Evolutionary conservation across 2,888 invertebrate species (phyloP).

Genomic region (Nezara viridula): DNA sequence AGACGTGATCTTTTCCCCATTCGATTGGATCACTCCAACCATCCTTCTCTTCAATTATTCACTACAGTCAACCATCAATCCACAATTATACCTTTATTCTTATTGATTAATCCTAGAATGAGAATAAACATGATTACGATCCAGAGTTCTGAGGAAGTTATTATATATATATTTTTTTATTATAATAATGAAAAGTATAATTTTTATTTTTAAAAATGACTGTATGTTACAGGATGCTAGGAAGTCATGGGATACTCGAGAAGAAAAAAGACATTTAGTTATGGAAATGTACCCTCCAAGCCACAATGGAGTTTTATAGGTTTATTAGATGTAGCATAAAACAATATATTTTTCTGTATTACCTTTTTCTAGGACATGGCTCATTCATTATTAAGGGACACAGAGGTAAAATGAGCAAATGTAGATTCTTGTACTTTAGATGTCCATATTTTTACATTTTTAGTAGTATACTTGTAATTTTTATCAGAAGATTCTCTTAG

Average conservation of each 20-base stretch:
- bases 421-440: neutral
- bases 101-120: no score
- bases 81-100: no score
- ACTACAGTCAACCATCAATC: no score
- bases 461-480: neutral
- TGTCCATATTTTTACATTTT: neutral
- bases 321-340: neutral
- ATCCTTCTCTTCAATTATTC: no score
- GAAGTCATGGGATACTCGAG: slow-evolving; percentile 80
- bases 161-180: no score
- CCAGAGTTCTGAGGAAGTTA: no score
- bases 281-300: slow-evolving; percentile 87
- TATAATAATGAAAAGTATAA: neutral
- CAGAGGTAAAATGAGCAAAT: neutral
- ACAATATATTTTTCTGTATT: slow-evolving; percentile 16
- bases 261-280: slow-evolving; percentile 86
- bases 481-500: neutral
- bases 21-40: no score
- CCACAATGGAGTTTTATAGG: slow-evolving; percentile 63
- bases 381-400: neutral
- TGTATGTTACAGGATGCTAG: slow-evolving; percentile 73
- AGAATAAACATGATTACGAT: no score
- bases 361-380: neutral
- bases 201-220: neutral
- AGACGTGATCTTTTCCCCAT: no score